Percentiles rank a stretch among this genome's conserved stretches.
Conservation (phyloP, 2,888 invertebrate genomes). For the Helleia helle region DNA sequence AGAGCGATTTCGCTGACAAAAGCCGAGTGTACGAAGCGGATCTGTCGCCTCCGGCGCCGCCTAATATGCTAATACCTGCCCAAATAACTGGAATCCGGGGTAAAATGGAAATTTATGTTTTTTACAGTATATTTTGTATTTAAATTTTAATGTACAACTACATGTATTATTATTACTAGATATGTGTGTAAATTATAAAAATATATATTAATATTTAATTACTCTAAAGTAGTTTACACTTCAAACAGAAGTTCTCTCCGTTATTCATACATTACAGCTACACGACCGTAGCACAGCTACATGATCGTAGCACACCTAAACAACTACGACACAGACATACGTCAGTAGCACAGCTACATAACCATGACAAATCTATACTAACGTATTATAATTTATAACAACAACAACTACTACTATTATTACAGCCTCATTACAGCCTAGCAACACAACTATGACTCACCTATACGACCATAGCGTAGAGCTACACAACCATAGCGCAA, state of each 20-base stretch:
- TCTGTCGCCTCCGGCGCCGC: constrained; percentile 46
- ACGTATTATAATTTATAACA: background rate
- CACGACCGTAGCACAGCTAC: background rate
- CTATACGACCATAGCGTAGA: too few species aligned
- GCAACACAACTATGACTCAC: too few species aligned
- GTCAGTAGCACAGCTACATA: background rate
- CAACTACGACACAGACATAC: background rate
- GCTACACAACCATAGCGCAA: too few species aligned
- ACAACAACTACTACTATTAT: too few species aligned
- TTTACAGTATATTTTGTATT: background rate
- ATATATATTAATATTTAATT: too few species aligned
- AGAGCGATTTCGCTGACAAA: constrained; percentile 43
- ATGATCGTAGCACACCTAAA: background rate
- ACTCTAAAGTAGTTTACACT: too few species aligned
- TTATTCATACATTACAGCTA: too few species aligned
- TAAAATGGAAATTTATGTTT: constrained; percentile 23
- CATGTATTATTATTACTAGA: too few species aligned
- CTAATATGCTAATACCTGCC: constrained; percentile 51
- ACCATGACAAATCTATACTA: background rate
- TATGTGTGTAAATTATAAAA: too few species aligned
- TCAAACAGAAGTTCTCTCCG: too few species aligned
- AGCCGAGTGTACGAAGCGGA: constrained; percentile 35
- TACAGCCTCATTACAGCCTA: too few species aligned
- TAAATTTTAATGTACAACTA: background rate
- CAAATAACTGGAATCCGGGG: constrained; percentile 29